Percentiles rank a stretch among this genome's conserved stretches.
Conservation (phyloP, 2,797 vertebrate genomes). For the Chrysolophus pictus region DNA sequence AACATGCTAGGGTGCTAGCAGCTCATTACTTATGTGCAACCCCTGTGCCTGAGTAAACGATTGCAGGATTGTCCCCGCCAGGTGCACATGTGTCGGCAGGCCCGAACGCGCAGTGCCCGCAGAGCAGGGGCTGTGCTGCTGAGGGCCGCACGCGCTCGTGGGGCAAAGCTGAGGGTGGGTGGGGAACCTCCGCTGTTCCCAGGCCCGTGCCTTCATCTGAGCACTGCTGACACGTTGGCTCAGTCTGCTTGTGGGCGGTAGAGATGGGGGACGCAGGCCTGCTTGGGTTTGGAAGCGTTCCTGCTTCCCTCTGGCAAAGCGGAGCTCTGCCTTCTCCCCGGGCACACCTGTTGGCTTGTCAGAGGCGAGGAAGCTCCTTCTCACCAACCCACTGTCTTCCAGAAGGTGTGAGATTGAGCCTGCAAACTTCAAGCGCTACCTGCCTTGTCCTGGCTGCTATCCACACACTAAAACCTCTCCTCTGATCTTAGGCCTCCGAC, state of each 20-base stretch:
- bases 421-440: not conserved
- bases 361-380: not conserved
- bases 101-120: not conserved
- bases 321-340: conserved; percentile 2
- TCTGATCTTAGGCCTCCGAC: conserved; percentile 26
- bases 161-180: not conserved
- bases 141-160: not conserved
- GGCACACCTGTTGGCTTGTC: not conserved
- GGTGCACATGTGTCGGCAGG: not conserved
- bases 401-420: not conserved
- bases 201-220: accelerated
- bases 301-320: conserved; percentile 4
- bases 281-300: not conserved
- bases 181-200: not conserved
- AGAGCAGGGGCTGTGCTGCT: not conserved
- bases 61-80: conserved; percentile 42
- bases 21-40: conserved; percentile 49
- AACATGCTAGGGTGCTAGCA: conserved; percentile 49
- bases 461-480: not conserved
- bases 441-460: not conserved
- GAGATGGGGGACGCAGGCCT: not conserved
- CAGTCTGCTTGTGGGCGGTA: accelerated
- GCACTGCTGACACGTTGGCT: not conserved
- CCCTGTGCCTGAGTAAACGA: not conserved
- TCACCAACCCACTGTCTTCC: not conserved